Evolutionary conservation across 2,888 invertebrate genomes (phyloP), one percentile per base, ranked within the genome.

Genomic region (Allacma fusca): DNA sequence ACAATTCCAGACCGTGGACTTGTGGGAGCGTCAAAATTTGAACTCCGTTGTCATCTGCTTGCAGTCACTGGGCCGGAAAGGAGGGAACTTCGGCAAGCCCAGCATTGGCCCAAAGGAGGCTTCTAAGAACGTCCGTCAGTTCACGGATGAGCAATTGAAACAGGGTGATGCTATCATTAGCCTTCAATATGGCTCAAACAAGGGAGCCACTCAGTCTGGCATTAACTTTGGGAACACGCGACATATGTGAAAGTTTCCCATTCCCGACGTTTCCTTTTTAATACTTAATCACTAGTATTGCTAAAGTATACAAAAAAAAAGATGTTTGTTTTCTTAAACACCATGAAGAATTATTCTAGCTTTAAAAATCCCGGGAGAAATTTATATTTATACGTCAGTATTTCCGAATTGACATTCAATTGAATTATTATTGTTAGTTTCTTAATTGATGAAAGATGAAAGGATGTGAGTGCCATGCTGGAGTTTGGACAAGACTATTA

Each of bases 161-260:
- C 97, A 97, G 19, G 95, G 97, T 0, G 94, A 97, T 86, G 93
- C 93, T 70, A 94, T 98, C 79, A 98, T 97, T 87, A 94, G 95
- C 75, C 90, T 97, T 77, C 98, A 98, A 87, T 96, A 96, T 88
- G 98, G 98, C 79, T 95, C 95, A 85, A 98, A 98, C 90, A 98
- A 98, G 88, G 98, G 98, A 34, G 98, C 98, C 85, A 97, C 90
- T 86, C 97, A 97, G 88, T 94, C 95, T 83, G 98, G 98, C 78
- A 95, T 97, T 87, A 98, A 94, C 88, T 96, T 98, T 85, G 98
- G 98, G 84, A 97, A 96, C 89, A 97, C 97, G 85, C 91, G 97
- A 88, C 97, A 98, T 89, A 97, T 97, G 96, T 97, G 93, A 92
- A 90, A 23, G 26, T n/a, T n/a, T n/a, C n/a, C n/a, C n/a, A n/a